Evolutionary conservation across 2,888 invertebrate genomes (phyloP).

Genomic region (Cancer borealis): DNA sequence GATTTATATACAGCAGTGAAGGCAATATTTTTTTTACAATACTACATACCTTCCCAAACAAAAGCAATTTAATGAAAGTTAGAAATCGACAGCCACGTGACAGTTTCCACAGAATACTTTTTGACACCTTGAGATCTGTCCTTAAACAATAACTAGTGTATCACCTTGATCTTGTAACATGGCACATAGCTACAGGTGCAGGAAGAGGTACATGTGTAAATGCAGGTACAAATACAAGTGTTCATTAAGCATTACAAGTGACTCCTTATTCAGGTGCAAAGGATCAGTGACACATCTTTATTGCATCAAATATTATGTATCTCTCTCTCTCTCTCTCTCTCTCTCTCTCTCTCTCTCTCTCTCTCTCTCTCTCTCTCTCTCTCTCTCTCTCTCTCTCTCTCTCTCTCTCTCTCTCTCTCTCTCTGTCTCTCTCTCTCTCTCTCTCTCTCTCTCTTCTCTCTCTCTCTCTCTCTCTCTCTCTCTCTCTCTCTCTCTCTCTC

Average conservation of each 20-base stretch:
- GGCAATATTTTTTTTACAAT: neutral
- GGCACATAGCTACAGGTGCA: neutral
- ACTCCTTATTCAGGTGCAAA: no score
- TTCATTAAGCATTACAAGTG: neutral
- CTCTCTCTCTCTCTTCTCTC: no score
- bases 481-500: slow-evolving; percentile 49
- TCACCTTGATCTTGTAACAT: no score
- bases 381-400: slow-evolving; percentile 23
- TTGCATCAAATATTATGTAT: no score
- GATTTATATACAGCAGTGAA: neutral
- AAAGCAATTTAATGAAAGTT: neutral
- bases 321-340: no score
- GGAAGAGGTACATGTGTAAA: neutral
- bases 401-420: slow-evolving; percentile 36
- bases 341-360: neutral
- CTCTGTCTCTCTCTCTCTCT: neutral
- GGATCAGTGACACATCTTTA: neutral
- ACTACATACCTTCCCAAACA: neutral
- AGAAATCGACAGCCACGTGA: neutral
- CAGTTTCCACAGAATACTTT: neutral
- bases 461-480: neutral
- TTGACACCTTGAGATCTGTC: neutral
- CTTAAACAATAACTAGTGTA: neutral
- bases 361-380: neutral
- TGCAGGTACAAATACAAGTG: neutral